phyloP scores from a whole-genome alignment of 2,113 vertebrate genomes.

The Condylura cristata region DNA sequence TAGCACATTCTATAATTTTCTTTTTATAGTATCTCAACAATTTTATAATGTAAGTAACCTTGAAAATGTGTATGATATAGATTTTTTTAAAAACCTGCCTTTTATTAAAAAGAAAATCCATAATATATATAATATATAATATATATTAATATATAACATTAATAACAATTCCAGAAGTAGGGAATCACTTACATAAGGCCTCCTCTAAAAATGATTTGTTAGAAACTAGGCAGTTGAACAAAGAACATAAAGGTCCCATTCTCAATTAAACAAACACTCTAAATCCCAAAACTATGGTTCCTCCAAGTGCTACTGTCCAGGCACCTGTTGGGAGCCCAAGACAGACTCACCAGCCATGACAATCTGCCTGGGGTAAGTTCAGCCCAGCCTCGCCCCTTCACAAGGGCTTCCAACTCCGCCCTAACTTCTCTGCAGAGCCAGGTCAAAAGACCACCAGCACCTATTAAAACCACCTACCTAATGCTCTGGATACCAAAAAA shows the following conservation, averaged over 20 bases:
- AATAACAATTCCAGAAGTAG: neutral
- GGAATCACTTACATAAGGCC: neutral
- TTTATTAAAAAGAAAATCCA: neutral
- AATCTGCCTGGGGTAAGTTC: neutral
- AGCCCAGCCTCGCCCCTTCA: neutral
- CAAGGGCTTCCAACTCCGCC: neutral
- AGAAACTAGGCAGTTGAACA: neutral
- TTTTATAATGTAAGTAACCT: slow-evolving; percentile 52
- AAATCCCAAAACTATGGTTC: neutral
- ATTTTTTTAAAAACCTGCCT: neutral
- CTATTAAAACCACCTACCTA: neutral
- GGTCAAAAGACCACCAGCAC: neutral
- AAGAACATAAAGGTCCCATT: neutral
- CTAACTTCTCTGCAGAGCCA: neutral
- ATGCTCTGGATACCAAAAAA: neutral
- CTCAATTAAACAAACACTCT: neutral
- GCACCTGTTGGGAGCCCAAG: neutral
- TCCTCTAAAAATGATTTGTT: slow-evolving; percentile 14
- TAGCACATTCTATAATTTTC: slow-evolving; percentile 51
- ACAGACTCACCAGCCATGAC: neutral
- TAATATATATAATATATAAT: too few relatives aligned
- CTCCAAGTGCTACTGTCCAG: neutral
- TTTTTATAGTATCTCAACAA: slow-evolving; percentile 43
- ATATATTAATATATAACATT: too few relatives aligned
- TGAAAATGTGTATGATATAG: slow-evolving; percentile 15